Evolutionary conservation across 2,113 vertebrate species (phyloP).

Genomic region (Odocoileus hemionus): DNA sequence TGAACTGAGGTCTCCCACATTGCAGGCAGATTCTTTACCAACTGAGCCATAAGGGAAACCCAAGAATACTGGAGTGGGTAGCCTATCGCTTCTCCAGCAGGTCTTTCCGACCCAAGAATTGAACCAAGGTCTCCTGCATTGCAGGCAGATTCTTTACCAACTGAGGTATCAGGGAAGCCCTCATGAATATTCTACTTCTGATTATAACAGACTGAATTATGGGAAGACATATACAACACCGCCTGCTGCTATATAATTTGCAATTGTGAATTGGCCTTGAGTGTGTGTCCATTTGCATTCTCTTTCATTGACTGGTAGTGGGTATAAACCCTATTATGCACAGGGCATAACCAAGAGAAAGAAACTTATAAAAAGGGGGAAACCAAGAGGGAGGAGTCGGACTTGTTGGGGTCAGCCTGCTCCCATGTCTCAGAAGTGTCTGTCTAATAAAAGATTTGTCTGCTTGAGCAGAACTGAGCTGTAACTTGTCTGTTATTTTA

Average conservation of each 20-base stretch:
- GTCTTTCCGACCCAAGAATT: background rate
- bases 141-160: background rate
- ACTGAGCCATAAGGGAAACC: background rate
- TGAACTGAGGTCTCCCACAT: background rate
- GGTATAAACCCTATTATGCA: background rate
- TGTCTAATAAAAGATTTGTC: background rate
- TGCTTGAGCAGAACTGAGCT: background rate
- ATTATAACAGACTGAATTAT: background rate
- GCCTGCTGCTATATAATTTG: background rate
- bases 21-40: background rate
- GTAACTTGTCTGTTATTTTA: background rate
- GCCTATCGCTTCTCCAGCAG: background rate
- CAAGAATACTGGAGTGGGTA: background rate
- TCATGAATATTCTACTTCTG: background rate
- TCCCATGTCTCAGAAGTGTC: background rate
- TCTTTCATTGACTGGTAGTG: background rate
- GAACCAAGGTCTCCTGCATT: background rate
- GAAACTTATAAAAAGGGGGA: background rate
- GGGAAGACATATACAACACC: background rate
- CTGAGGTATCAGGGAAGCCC: background rate
- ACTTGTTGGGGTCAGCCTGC: background rate
- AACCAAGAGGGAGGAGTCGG: background rate
- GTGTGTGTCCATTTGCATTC: background rate
- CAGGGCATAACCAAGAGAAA: background rate
- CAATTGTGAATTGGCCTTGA: background rate